Conservation (phyloP, 1,140 invertebrate genomes). For the Cardiocondyla obscurior region DNA sequence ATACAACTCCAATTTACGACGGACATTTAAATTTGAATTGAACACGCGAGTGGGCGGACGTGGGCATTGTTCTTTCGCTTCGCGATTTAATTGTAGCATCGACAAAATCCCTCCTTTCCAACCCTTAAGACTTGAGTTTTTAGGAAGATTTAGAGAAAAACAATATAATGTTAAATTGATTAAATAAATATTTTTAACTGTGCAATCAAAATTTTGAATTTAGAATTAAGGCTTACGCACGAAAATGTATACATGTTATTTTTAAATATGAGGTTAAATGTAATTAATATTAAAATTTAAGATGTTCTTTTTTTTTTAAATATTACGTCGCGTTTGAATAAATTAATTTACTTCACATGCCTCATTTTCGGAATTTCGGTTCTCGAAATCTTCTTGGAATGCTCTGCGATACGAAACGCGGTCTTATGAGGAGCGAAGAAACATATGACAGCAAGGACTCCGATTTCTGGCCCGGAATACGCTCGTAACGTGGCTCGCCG, state of each 20-base stretch:
- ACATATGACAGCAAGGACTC: constrained; percentile 40
- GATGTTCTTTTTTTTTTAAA: neutral
- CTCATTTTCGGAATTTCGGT: constrained; percentile 4
- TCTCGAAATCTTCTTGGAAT: constrained; percentile 18
- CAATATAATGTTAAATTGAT: too few species aligned
- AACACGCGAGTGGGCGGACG: neutral
- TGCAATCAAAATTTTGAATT: neutral
- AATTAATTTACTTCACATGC: constrained; percentile 25
- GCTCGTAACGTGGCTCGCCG: neutral
- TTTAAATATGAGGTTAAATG: neutral
- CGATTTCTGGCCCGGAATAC: constrained; percentile 46
- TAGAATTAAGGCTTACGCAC: neutral
- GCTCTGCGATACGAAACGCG: neutral
- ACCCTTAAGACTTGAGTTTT: too few species aligned
- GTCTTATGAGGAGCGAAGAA: constrained; percentile 4
- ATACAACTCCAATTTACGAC: constrained; percentile 33
- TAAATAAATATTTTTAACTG: neutral
- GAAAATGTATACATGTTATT: neutral
- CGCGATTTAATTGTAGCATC: neutral
- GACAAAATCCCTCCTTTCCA: neutral
- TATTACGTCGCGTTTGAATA: neutral
- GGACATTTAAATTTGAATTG: constrained; percentile 33
- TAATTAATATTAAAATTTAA: neutral
- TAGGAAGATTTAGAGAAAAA: too few species aligned
- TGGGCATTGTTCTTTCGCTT: constrained; percentile 16